phyloP scores from a whole-genome alignment of 2,113 vertebrate genomes.

The Orcinus orca region DNA sequence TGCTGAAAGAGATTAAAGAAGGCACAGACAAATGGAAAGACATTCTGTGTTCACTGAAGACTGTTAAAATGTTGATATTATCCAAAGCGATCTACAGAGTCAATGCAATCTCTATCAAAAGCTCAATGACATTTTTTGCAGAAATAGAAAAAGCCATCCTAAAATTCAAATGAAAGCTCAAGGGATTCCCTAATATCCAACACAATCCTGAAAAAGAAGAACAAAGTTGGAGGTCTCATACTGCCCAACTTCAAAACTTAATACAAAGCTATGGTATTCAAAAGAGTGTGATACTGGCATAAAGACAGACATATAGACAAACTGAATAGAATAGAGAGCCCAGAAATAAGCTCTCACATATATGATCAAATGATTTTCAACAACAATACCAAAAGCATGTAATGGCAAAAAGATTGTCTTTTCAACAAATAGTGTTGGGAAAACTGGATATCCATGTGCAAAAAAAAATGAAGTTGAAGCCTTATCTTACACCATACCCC shows the following conservation, averaged over 20 bases:
- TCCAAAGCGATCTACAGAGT: not conserved
- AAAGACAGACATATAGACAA: not conserved
- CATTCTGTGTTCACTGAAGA: not conserved
- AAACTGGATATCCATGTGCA: not conserved
- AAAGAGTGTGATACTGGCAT: not conserved
- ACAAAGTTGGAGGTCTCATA: not conserved
- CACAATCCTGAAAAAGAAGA: not conserved
- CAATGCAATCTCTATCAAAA: not conserved
- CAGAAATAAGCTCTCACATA: not conserved
- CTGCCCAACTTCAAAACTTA: not conserved
- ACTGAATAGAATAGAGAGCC: not conserved
- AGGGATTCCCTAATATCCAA: not conserved
- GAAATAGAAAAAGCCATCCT: not conserved
- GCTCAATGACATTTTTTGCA: not conserved
- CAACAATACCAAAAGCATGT: not conserved
- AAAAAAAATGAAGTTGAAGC: not conserved
- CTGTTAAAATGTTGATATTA: not conserved
- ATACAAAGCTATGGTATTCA: not conserved
- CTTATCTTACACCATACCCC: not conserved
- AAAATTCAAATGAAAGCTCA: not conserved
- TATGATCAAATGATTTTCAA: not conserved
- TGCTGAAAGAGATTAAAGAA: not conserved
- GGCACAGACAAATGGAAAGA: not conserved
- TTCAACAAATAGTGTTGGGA: not conserved
- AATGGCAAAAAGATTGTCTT: not conserved